phyloP scores from a whole-genome alignment of 2,113 vertebrate species.

The Atlantisia rogersi region DNA sequence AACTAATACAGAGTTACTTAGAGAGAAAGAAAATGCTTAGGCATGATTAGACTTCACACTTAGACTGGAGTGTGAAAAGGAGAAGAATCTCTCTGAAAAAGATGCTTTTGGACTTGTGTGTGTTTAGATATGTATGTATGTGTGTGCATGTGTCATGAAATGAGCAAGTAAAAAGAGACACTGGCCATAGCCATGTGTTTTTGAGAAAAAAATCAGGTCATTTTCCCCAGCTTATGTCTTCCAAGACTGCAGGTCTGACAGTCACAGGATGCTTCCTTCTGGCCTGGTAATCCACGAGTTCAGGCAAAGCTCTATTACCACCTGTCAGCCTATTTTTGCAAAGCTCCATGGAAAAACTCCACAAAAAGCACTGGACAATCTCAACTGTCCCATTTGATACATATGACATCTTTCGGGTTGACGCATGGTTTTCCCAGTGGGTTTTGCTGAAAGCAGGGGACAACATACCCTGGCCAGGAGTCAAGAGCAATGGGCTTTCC shows the following conservation, averaged over 20 bases:
- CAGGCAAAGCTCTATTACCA: constrained; percentile 2
- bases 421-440: not conserved
- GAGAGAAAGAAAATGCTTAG: not conserved
- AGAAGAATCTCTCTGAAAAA: not conserved
- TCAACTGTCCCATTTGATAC: not conserved
- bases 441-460: not conserved
- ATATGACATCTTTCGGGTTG: not conserved
- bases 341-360: not conserved
- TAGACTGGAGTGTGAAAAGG: not conserved
- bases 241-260: not conserved
- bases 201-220: not conserved
- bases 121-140: not conserved
- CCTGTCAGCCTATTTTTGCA: constrained; percentile 53
- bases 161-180: not conserved
- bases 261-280: constrained; percentile 13
- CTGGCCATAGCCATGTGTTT: not conserved
- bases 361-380: not conserved
- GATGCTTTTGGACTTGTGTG: not conserved
- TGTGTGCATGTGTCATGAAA: rapidly evolving
- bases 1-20: not conserved
- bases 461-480: not conserved
- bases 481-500: not conserved
- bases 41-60: not conserved
- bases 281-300: not conserved
- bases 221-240: not conserved